phyloP scores from a whole-genome alignment of 2,113 vertebrate genomes.

The Lynx canadensis region DNA sequence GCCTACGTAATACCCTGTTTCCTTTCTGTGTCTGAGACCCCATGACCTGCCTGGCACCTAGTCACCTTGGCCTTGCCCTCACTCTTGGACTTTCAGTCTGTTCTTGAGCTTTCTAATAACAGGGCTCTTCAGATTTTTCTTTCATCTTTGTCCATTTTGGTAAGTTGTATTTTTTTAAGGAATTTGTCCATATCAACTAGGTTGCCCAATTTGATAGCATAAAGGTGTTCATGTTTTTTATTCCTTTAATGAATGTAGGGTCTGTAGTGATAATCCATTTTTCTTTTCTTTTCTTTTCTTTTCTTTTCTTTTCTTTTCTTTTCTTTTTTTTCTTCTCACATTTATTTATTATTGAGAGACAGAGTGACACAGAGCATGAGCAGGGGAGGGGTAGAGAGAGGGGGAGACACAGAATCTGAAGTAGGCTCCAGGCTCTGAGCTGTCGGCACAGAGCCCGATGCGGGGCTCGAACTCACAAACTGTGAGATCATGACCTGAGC shows the following conservation, averaged over 20 bases:
- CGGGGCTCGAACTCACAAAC: too few species aligned
- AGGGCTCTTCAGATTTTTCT: not conserved
- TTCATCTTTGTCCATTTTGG: not conserved
- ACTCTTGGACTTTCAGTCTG: not conserved
- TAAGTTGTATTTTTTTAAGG: not conserved
- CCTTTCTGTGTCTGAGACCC: not conserved
- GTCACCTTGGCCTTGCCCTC: not conserved
- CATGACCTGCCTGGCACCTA: too few species aligned
- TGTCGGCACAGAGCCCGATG: too few species aligned
- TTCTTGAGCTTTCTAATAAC: not conserved
- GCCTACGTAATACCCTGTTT: not conserved
- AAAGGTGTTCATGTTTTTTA: not conserved
- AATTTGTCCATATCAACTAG: not conserved
- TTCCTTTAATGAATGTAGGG: not conserved
- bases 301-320: too few species aligned
- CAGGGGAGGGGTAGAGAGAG: too few species aligned
- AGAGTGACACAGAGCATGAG: too few species aligned
- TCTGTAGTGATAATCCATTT: not conserved
- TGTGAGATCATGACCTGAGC: too few species aligned
- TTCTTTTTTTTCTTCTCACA: too few species aligned
- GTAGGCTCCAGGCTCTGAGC: too few species aligned
- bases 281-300: too few species aligned
- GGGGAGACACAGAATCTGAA: too few species aligned
- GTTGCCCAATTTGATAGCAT: not conserved
- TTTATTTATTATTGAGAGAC: too few species aligned